A percentile compares a stretch with the other conserved stretches of the same genome.
phyloP scores from a whole-genome alignment of 64 coral and sea anemone species.

The Hydrozoanthus tunicans region DNA sequence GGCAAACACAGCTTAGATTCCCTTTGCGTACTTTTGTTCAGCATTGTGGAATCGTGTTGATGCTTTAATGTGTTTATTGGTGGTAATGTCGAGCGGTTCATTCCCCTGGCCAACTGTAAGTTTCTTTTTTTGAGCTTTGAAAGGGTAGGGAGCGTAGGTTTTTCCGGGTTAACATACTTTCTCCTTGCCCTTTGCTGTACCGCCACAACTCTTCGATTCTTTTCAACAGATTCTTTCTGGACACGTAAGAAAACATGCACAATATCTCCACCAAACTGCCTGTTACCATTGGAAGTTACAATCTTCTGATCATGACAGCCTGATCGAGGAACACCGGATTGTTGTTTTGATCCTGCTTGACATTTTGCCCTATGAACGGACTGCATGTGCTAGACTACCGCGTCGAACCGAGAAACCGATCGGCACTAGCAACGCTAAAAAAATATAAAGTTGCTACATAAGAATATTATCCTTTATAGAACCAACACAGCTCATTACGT shows the following conservation, averaged over 20 bases:
- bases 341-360: too few relatives aligned
- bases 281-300: not conserved
- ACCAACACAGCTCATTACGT: too few relatives aligned
- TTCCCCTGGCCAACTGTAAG: not conserved
- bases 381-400: too few relatives aligned
- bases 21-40: not conserved
- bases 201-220: slow-evolving; percentile 10
- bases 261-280: not conserved
- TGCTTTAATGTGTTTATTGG: not conserved
- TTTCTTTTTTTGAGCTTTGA: not conserved
- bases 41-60: not conserved
- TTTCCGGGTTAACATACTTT: not conserved
- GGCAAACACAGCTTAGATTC: not conserved
- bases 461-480: too few relatives aligned
- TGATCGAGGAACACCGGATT: too few relatives aligned
- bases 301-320: too few relatives aligned
- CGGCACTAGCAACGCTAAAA: too few relatives aligned
- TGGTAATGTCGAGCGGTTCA: not conserved
- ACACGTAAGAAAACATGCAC: slow-evolving; percentile 14
- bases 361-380: too few relatives aligned
- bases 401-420: too few relatives aligned
- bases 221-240: slow-evolving; percentile 4
- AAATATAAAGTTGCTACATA: too few relatives aligned
- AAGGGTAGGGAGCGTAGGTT: not conserved
- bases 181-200: slow-evolving; percentile 22